Base-by-base conservation (phyloP, 64 coral and sea anemone genomes). In the Montipora cactus region DNA sequence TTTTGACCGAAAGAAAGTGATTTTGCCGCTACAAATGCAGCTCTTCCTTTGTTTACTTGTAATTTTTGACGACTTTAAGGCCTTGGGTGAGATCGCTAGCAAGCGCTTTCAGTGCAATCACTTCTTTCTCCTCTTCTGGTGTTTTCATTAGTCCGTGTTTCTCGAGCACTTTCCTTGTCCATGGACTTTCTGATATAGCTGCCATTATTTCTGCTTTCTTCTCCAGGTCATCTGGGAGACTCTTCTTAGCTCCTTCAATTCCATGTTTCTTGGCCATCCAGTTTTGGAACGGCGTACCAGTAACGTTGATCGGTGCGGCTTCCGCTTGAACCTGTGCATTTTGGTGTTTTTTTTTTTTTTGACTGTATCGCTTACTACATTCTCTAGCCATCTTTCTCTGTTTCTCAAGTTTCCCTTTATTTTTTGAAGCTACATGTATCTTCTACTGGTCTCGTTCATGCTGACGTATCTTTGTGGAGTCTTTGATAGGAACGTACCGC, bases 261-360 rank as follows among this genome's bases (percentile, higher is more conserved):
- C 68, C 69, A 88, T 47, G 71, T 88, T 76, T 88, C 87, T 88
- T 88, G 49, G 87, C 87, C 87, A 88, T 88, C 75, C 87, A 75
- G 87, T 88, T 88, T 44, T 11, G 69, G 58, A 88, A 88, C 50
- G 49, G 71, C 49, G 45, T 49, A 74, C 68, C 25, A 75, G 69
- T 75, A 57, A 88, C 75, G 46, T 88, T 47, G n/a, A 75, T 49
- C 50, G 75, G 48, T 8, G 64, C 46, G 21, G 25, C 86, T 88
- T 88, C 47, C 14, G 70, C 52, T 88, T 88, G 48, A 57, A 55
- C 47, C 75, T 88, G 86, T 20, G 58, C 23, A 75, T 88, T 88
- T 76, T 75, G 47, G 49, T 88, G 53, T 70, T 76, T 88, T 69
- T 76, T 18, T 76, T 76, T 88, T 75, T 75, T 37, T 37, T 37